Conservation (phyloP, 2,113 vertebrate species). For the Stegastes partitus region DNA sequence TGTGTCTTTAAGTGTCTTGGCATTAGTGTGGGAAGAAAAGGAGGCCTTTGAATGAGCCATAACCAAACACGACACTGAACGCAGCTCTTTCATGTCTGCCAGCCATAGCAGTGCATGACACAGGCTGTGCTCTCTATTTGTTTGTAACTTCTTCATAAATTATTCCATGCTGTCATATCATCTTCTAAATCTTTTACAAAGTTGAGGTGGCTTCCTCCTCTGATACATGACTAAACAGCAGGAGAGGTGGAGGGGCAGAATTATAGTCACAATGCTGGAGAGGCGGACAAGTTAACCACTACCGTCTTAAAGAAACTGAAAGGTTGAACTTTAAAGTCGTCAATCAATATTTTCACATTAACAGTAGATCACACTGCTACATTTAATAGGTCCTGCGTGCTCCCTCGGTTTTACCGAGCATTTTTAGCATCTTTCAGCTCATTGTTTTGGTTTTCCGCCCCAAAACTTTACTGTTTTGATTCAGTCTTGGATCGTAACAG, state of each 20-base stretch:
- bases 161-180: not conserved
- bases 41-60: constrained; percentile 49
- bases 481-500: no score
- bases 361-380: no score
- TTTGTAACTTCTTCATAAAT: constrained; percentile 1
- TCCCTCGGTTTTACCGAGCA: no score
- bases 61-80: constrained; percentile 35
- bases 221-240: not conserved
- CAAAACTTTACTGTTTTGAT: no score
- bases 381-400: no score
- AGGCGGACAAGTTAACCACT: no score
- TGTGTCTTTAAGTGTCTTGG: constrained; percentile 66
- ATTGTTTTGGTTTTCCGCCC: no score
- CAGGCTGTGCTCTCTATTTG: not conserved
- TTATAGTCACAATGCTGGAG: no score
- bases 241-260: not conserved
- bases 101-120: constrained; percentile 9
- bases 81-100: constrained; percentile 32
- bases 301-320: no score
- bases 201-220: not conserved
- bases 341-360: no score
- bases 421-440: no score
- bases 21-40: constrained; percentile 44
- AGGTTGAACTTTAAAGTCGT: no score
- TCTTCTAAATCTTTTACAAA: constrained; percentile 2